phyloP scores from a whole-genome alignment of 2,797 vertebrate genomes.

The Nasua narica region DNA sequence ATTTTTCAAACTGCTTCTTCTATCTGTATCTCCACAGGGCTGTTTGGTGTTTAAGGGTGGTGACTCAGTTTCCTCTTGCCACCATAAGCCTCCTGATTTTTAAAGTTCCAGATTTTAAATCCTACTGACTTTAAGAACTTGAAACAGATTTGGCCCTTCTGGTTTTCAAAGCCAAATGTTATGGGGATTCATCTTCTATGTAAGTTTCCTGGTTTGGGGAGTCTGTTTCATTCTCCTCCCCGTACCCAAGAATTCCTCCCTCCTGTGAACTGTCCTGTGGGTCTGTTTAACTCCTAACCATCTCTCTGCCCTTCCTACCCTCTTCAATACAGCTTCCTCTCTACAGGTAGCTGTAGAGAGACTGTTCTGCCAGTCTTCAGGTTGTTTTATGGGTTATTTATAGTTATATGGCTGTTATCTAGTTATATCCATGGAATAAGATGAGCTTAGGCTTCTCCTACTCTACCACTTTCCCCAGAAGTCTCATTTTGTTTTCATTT shows the following conservation, averaged over 20 bases:
- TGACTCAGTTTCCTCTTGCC: neutral
- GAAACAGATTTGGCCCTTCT: neutral
- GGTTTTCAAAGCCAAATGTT: neutral
- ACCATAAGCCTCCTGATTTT: neutral
- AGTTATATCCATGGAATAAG: neutral
- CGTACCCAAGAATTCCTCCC: neutral
- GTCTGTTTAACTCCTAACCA: neutral
- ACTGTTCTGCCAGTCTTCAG: neutral
- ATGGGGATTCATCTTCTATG: neutral
- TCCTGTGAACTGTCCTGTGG: neutral
- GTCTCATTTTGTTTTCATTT: neutral
- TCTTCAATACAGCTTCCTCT: neutral
- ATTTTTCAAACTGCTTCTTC: neutral
- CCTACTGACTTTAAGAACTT: neutral
- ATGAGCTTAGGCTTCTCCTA: neutral
- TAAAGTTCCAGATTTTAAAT: neutral
- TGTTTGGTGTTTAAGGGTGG: neutral
- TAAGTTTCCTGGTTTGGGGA: neutral
- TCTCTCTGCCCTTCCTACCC: neutral
- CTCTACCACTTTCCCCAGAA: neutral
- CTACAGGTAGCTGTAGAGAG: neutral
- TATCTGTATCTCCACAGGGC: neutral
- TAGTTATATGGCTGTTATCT: neutral
- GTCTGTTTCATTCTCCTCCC: neutral
- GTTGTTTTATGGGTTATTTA: neutral